A percentile compares a stretch with the other conserved stretches of the same genome.
Conservation (phyloP, 1,140 invertebrate species). For the Drosophila rufa region DNA sequence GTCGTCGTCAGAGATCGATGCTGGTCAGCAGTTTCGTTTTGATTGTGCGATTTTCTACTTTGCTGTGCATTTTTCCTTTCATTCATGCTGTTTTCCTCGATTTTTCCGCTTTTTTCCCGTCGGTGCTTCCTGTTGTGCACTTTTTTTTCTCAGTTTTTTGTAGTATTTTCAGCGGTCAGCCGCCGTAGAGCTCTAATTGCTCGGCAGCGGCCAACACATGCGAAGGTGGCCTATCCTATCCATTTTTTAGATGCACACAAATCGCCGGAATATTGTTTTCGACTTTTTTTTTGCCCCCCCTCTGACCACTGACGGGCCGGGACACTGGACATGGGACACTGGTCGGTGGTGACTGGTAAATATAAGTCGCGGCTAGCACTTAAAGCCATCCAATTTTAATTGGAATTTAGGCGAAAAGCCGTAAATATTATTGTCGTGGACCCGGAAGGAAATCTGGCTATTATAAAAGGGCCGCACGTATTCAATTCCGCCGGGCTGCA, state of each 20-base stretch:
- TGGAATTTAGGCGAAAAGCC: slow-evolving; percentile 78
- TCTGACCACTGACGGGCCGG: background rate
- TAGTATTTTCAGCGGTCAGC: slow-evolving; percentile 52
- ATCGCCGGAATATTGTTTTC: slow-evolving; percentile 79
- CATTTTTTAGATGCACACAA: slow-evolving; percentile 64
- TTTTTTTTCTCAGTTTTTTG: slow-evolving; percentile 21
- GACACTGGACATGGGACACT: slow-evolving; percentile 5
- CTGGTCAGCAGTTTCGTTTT: slow-evolving; percentile 80
- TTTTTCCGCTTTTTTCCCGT: slow-evolving; percentile 30
- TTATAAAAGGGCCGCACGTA: slow-evolving; percentile 41
- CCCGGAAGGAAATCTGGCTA: slow-evolving; percentile 27
- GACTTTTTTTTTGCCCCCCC: background rate
- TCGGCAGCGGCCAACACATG: slow-evolving; percentile 62
- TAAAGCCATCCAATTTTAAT: slow-evolving; percentile 76
- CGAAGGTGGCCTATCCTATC: slow-evolving; percentile 52
- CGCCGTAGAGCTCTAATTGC: slow-evolving; percentile 77
- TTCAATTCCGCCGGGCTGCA: slow-evolving; percentile 51
- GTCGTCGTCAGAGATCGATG: slow-evolving; percentile 46
- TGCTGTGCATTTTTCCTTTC: slow-evolving; percentile 65
- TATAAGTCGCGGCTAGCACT: slow-evolving; percentile 44
- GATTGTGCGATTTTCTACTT: slow-evolving; percentile 78
- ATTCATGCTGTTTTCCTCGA: slow-evolving; percentile 19
- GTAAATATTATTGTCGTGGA: slow-evolving; percentile 69
- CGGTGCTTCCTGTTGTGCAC: slow-evolving; percentile 31
- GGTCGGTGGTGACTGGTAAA: slow-evolving; percentile 16